Evolutionary conservation across 2,797 vertebrate genomes (phyloP), one percentile per base, ranked within the genome.

Genomic region (Leptatherina wallacei): DNA sequence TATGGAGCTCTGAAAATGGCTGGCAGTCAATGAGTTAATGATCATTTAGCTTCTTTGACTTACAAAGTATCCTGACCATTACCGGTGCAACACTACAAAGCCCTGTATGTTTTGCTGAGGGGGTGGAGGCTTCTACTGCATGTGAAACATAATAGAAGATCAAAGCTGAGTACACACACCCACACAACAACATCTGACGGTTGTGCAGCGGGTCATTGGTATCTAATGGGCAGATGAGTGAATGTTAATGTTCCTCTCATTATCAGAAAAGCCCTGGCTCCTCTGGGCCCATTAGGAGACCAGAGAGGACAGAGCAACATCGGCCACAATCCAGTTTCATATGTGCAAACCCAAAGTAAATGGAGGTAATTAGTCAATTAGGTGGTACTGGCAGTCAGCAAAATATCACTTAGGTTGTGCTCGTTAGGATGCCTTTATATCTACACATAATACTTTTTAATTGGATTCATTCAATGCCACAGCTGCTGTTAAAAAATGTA

Each of bases 231-330:
- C 79, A 85, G 81, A 90, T 77, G 82, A 89, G 85, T 82, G 88
- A 89, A 86, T 77, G 83, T 83, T 92, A 88, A 92, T 91, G 90
- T 84, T 80, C 67, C 73, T 79, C 81, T 89, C 85, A 86, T 92
- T 89, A 90, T 88, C 84, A 85, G 74, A 72, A 84, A 89, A 84
- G 82, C 84, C 59, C 58, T 6, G 44, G 75, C 69, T 85, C 82
- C 80, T 80, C 73, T 0, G 82, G 80, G 78, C 65, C 82, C 81
- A 86, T 90, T 85, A 89, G 71, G 71, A 85, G 65, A 60, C 55
- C 29, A 30, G 47, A 72, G 75, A 88, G 75, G 81, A 91, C 62
- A 30, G 62, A 82, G 69, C 71, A 24, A 24, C 63, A 61, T 62
- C 51, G 65, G 73, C 75, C 79, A 78, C 76, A 61, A 67, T 61